A percentile compares a stretch with the other conserved stretches of the same genome.
Evolutionary conservation across 2,888 invertebrate genomes (phyloP).

Genomic region (Teleogryllus oceanicus): DNA sequence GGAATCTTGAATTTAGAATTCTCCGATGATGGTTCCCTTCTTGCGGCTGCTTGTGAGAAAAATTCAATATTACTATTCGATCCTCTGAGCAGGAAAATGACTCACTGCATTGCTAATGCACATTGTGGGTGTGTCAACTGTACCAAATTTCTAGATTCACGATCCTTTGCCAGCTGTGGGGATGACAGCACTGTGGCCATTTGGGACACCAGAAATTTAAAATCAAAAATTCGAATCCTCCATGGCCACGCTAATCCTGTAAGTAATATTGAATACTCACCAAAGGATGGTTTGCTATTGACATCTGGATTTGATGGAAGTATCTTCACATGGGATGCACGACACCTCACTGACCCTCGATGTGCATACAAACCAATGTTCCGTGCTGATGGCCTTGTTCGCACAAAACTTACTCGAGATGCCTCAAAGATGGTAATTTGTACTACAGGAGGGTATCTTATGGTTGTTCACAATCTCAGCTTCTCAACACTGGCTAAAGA

Average conservation of each 20-base stretch:
- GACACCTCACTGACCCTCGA: constrained; percentile 71
- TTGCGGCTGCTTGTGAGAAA: constrained; percentile 89
- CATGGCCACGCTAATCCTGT: constrained; percentile 93
- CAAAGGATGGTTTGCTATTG: constrained; percentile 75
- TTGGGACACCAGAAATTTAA: constrained; percentile 88
- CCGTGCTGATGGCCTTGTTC: constrained; percentile 79
- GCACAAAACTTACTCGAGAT: constrained; percentile 83
- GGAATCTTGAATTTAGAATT: constrained; percentile 88
- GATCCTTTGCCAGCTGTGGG: constrained; percentile 89
- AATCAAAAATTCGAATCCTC: constrained; percentile 69
- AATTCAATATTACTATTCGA: constrained; percentile 84
- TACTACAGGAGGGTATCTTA: constrained; percentile 84
- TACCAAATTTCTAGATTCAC: constrained; percentile 84
- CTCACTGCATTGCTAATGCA: constrained; percentile 72
- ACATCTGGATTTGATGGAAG: constrained; percentile 92
- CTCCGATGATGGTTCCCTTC: constrained; percentile 75
- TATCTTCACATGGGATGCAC: constrained; percentile 92
- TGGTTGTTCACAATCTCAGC: constrained; percentile 85
- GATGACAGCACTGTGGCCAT: constrained; percentile 89
- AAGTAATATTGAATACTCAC: constrained; percentile 91
- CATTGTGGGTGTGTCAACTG: constrained; percentile 90
- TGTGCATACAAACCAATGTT: constrained; percentile 77
- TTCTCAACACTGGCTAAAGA: constrained; percentile 74
- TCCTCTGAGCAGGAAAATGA: constrained; percentile 71
- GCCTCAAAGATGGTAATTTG: constrained; percentile 84